Base-by-base conservation (phyloP, 2,113 vertebrate species). In the Myotis davidii region DNA sequence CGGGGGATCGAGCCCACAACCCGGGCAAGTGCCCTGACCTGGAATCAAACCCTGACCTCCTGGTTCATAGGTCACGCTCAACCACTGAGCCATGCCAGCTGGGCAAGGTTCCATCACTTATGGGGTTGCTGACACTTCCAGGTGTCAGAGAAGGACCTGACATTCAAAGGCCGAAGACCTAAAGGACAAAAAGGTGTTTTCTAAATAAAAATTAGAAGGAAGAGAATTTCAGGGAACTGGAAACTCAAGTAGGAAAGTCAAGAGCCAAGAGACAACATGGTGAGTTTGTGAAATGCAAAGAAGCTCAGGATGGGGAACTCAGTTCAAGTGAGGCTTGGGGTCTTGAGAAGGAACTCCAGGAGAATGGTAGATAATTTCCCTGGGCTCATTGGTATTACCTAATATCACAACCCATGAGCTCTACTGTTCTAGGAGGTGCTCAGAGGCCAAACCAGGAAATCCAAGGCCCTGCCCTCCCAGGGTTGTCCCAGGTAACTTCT, bases 401-500 rank as follows among this genome's bases (percentile, higher is more conserved):
- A 34, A 9, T 27, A 39, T 10, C 39, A 2, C 0, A 0, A 11
- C 37, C 32, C 54, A 20, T 11, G 18, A 81, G 32, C 50, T 34
- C 50, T 25, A 20, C 1, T 12, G 10, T 73, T 52, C n/a, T 54
- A 34, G 85, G 64, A 85, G 12, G 65, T 88, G 90, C 65, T 95
- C 91, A 73, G 67, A 77, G 82, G 17, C 37, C 64, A 85, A 42
- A 72, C 56, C 27, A 23, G 48, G n/a, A 79, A 78, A 91, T 27
- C 54, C 82, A 78, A 94, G 67, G 77, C 72, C 54, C 37, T 82
- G 16, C 76, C 78, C 11, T 56, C 4, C 12, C 37, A 11, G 76
- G 52, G 77, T 83, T 94, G 82, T 70, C 88, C 4, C 6, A 18
- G 91, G 78, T 42, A 85, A 92, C 89, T 61, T 42, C 73, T 90